Conservation (phyloP, 2,113 vertebrate genomes). For the Boulengeromyrus knoepffleri region DNA sequence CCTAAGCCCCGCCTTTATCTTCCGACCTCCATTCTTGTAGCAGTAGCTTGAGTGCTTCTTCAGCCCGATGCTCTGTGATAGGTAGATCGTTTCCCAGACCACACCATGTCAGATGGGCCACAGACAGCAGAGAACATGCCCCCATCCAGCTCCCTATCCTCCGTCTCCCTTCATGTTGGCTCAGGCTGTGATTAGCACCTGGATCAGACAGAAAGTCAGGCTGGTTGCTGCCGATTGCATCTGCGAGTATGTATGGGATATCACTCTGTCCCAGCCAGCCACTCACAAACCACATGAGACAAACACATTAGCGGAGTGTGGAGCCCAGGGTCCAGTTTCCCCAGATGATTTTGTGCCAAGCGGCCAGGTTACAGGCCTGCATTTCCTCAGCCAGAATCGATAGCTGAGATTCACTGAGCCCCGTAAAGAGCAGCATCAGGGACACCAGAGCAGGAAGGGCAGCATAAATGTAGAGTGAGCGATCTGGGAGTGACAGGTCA, state of each 20-base stretch:
- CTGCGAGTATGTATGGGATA: background rate
- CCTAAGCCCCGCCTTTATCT: background rate
- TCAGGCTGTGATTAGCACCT: background rate
- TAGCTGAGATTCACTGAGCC: background rate
- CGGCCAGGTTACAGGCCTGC: background rate
- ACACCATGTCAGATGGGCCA: background rate
- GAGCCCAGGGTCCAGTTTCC: background rate
- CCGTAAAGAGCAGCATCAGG: background rate
- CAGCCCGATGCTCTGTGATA: background rate
- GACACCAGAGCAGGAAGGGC: background rate
- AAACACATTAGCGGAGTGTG: background rate
- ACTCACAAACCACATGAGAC: background rate
- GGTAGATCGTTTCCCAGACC: background rate
- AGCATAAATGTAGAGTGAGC: background rate
- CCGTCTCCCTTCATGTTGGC: background rate
- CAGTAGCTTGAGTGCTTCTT: background rate
- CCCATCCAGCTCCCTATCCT: background rate
- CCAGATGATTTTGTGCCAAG: background rate
- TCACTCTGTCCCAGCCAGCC: background rate
- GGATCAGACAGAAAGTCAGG: background rate
- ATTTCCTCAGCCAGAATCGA: background rate
- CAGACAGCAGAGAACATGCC: background rate
- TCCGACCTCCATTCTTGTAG: background rate
- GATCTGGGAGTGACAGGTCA: background rate
- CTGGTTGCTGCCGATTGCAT: background rate